These are phyloP conservation scores for Doryteuthis pealeii DNA, from an alignment of 1,140 invertebrate genomes.

Conservation along the genomic window DNA sequence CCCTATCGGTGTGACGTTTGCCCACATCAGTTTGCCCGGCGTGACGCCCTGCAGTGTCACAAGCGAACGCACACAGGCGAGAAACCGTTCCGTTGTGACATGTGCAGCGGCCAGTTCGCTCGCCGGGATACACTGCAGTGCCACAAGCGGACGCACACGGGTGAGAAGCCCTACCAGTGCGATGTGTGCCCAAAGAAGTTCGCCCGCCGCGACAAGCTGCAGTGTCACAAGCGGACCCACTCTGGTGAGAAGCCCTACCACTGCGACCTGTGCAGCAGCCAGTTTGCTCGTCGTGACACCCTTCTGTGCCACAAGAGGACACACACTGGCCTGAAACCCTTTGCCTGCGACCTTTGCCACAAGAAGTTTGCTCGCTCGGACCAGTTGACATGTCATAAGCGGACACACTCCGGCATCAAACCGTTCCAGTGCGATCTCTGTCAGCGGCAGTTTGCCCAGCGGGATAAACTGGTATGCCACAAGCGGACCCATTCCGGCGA, in stretches of 20 bases:
- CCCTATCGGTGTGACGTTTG: slow-evolving; percentile 72
- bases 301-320: slow-evolving; percentile 48
- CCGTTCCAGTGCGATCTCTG: slow-evolving; percentile 58
- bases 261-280: slow-evolving; percentile 57
- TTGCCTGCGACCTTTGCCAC: slow-evolving; percentile 67
- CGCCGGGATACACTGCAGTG: slow-evolving; percentile 12
- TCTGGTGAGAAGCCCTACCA: slow-evolving; percentile 59
- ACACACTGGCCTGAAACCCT: slow-evolving; percentile 22
- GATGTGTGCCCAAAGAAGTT: slow-evolving; percentile 52
- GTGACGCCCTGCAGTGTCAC: slow-evolving; percentile 36
- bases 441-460: slow-evolving; percentile 35
- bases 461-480: slow-evolving; percentile 35
- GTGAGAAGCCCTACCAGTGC: slow-evolving; percentile 33
- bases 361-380: slow-evolving; percentile 83
- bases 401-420: slow-evolving; percentile 53
- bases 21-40: slow-evolving; percentile 29
- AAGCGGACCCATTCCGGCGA: slow-evolving; percentile 21
- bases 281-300: slow-evolving; percentile 58
- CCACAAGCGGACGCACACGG: slow-evolving; percentile 54
- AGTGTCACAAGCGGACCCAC: slow-evolving; percentile 56
- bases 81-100: background rate
- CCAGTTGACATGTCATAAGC: slow-evolving; percentile 17
- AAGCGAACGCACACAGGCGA: slow-evolving; percentile 63
- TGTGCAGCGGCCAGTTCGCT: slow-evolving; percentile 16
- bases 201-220: slow-evolving; percentile 58